These are phyloP conservation scores for Conopomorpha cramerella DNA, from an alignment of 1,140 invertebrate species.

Conservation along the genomic window DNA sequence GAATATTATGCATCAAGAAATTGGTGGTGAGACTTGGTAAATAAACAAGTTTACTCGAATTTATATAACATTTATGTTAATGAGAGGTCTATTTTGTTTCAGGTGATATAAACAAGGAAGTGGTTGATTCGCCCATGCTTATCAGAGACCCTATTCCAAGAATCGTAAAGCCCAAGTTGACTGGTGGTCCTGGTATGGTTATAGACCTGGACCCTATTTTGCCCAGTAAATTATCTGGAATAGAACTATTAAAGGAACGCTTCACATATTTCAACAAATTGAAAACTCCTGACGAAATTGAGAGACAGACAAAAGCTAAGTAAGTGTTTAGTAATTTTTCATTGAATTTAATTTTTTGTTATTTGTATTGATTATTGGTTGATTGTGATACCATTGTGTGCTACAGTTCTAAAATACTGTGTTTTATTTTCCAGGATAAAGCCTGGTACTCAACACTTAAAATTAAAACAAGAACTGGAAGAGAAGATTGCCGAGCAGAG, in stretches of 20 bases:
- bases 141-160: constrained; percentile 7
- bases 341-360: constrained; percentile 1
- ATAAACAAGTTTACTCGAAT: too few species aligned
- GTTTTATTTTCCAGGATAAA: constrained; percentile 27
- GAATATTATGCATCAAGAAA: too few species aligned
- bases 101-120: constrained; percentile 2
- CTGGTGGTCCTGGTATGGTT: constrained; percentile 60
- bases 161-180: constrained; percentile 57
- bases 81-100: constrained; percentile 1
- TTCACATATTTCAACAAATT: constrained; percentile 64
- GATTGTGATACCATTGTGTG: too few species aligned
- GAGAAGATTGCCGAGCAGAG: constrained; percentile 66
- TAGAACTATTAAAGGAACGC: constrained; percentile 64
- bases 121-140: constrained; percentile 8
- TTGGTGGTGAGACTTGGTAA: too few species aligned
- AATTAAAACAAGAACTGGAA: constrained; percentile 67
- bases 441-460: constrained; percentile 65
- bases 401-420: constrained; percentile 4
- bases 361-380: too few species aligned
- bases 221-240: constrained; percentile 51
- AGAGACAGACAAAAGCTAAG: constrained; percentile 51
- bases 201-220: constrained; percentile 61
- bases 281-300: constrained; percentile 47
- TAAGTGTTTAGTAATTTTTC: constrained; percentile 12
- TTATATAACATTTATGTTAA: constrained; percentile 4